Base-by-base conservation (phyloP, 2,113 vertebrate genomes). In the Proteles cristata region DNA sequence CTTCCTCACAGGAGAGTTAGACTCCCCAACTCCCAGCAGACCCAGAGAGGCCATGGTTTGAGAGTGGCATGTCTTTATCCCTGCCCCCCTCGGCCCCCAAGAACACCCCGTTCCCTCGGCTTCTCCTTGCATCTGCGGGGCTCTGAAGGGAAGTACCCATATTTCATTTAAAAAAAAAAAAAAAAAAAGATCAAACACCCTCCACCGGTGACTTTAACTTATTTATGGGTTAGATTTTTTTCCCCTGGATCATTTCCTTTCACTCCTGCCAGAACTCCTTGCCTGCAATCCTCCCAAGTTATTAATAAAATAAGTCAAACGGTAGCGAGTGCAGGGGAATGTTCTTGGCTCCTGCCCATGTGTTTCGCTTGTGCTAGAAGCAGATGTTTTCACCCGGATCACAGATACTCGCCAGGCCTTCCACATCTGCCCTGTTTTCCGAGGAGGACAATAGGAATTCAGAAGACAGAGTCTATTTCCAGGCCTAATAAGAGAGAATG, bases 231-330 rank as follows among this genome's bases (percentile, higher is more conserved):
- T 97, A 83, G 81, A 89, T 90, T 96, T 95, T 94, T 84, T 43
- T 26, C 26, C 17, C 90, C 68, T 73, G 73, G 95, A 97, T 93
- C 88, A 88, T 88, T 97, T 97, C 96, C 95, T 85, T 95, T 97
- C 94, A n/a, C 69, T 94, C 92, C 91, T 93, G 96, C 97, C 95
- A 95, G 97, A 95, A 90, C 77, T 90, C 93, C 88, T 93, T 2
- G 66, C 84, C 86, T 88, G 74, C 91, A 58, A 45, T 58, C 90
- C 96, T 97, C 96, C 97, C 93, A 23, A 86, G 94, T 97, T 98
- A 97, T 97, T 96, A 98, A 98, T 98, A 97, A 98, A 97, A 97
- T 82, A 81, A 96, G 97, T 87, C 96, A 96, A 95, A 94, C 97
- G 1, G 96, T 97, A 97, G 97, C 95, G 0, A 84, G 39, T 9